Percentiles rank a stretch among this genome's conserved stretches.
These are phyloP conservation scores for Tryphoninae sp. DNA, from an alignment of 2,888 invertebrate species.

Conservation along the genomic window DNA sequence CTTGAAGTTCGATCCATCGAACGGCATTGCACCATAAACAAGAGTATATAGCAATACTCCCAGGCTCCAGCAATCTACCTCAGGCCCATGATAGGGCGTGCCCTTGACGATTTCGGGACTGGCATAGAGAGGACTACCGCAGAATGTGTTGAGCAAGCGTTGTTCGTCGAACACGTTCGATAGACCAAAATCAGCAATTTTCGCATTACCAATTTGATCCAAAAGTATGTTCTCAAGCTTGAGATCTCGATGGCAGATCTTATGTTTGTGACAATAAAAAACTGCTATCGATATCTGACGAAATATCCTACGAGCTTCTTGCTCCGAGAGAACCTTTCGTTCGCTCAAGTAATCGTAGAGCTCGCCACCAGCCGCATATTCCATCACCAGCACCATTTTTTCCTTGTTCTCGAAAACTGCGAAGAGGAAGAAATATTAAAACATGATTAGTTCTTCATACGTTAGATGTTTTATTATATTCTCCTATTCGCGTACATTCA, in stretches of 20 bases:
- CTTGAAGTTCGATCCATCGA: constrained; percentile 99
- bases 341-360: constrained; percentile 98
- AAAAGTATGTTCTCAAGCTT: constrained; percentile 97
- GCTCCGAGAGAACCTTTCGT: constrained; percentile 93
- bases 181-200: constrained; percentile 99
- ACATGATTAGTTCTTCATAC: no score
- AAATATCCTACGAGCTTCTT: constrained; percentile 96
- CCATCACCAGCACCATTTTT: constrained; percentile 99
- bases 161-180: constrained; percentile 98
- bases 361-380: constrained; percentile 99
- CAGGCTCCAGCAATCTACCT: constrained; percentile 97
- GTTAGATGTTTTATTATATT: no score
- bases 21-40: constrained; percentile 99
- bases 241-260: constrained; percentile 97
- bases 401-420: constrained; percentile 99
- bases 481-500: no score
- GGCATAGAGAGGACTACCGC: constrained; percentile 97
- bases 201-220: constrained; percentile 96
- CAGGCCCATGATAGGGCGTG: constrained; percentile 97
- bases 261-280: constrained; percentile 99
- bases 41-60: constrained; percentile 98
- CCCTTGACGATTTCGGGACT: constrained; percentile 99
- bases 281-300: constrained; percentile 98
- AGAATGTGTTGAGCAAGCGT: constrained; percentile 93
- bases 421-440: constrained; percentile 72